Percentiles rank a stretch among this genome's conserved stretches.
phyloP scores from a whole-genome alignment of 2,113 vertebrate species.

The Ophthalmolycus amberensis region DNA sequence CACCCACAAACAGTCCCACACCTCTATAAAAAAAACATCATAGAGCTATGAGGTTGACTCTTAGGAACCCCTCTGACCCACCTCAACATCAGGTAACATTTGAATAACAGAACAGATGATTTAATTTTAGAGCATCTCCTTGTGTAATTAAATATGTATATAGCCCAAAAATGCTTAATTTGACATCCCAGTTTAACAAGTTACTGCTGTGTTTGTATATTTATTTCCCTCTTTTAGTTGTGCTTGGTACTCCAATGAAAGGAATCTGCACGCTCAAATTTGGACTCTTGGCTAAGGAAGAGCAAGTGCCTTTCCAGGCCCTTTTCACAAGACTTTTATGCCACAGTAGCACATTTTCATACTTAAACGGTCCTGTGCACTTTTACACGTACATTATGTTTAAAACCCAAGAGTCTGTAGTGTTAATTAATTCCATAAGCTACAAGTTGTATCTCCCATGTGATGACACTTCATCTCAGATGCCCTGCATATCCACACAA shows the following conservation, averaged over 20 bases:
- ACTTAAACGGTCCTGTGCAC: neutral
- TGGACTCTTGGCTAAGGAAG: neutral
- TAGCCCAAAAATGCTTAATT: neutral
- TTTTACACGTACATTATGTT: neutral
- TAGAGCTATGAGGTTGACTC: neutral
- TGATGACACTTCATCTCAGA: neutral
- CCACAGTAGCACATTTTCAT: neutral
- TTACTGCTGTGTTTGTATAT: neutral
- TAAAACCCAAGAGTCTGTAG: neutral
- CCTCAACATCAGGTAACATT: neutral
- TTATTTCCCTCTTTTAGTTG: neutral
- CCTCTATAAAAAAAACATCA: constrained; percentile 81
- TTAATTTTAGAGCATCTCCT: neutral
- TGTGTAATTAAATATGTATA: neutral
- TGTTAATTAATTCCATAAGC: neutral
- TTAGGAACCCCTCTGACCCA: neutral
- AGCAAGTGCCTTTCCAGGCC: neutral
- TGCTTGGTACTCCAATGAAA: neutral
- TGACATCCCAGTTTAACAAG: neutral
- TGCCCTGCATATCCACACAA: neutral
- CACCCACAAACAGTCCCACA: constrained; percentile 90
- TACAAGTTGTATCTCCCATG: neutral
- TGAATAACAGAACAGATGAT: neutral
- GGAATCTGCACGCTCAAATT: neutral
- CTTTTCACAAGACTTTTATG: neutral